These are phyloP conservation scores for Tanytarsus gracilentus DNA, from an alignment of 2,888 invertebrate species.

Conservation along the genomic window DNA sequence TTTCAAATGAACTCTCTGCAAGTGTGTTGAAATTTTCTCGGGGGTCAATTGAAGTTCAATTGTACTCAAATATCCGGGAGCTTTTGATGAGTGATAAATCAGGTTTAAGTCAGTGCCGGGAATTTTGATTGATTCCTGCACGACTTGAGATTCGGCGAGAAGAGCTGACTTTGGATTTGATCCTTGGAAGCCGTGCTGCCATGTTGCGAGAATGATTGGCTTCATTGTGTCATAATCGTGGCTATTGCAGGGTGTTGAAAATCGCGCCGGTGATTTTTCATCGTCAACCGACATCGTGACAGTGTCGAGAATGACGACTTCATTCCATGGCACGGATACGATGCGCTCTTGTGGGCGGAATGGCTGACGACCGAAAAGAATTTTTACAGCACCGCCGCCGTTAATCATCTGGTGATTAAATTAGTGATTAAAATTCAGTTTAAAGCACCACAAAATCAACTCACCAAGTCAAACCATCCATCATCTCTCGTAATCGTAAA, in stretches of 20 bases:
- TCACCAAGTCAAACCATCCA: slow-evolving; percentile 95
- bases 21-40: slow-evolving; percentile 65
- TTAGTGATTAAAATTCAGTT: too few species aligned
- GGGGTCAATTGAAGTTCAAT: slow-evolving; percentile 86
- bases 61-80: slow-evolving; percentile 86
- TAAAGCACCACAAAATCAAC: neutral
- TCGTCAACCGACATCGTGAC: slow-evolving; percentile 75
- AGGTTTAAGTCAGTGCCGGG: slow-evolving; percentile 92
- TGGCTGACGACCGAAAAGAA: slow-evolving; percentile 88
- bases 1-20: slow-evolving; percentile 80
- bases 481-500: slow-evolving; percentile 88
- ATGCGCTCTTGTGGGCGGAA: slow-evolving; percentile 82
- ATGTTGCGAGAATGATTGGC: slow-evolving; percentile 84
- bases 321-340: slow-evolving; percentile 93
- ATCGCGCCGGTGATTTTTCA: slow-evolving; percentile 56
- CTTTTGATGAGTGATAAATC: slow-evolving; percentile 92
- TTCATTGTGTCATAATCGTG: slow-evolving; percentile 91
- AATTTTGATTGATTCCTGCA: slow-evolving; percentile 89
- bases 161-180: slow-evolving; percentile 89
- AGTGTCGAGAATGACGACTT: slow-evolving; percentile 88
- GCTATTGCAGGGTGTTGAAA: slow-evolving; percentile 70
- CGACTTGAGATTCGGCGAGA: slow-evolving; percentile 82
- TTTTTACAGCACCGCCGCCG: slow-evolving; percentile 94
- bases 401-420: too few species aligned
- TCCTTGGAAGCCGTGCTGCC: slow-evolving; percentile 92